Base-by-base conservation (phyloP, 1,140 invertebrate genomes). In the Olivierus martensii region DNA sequence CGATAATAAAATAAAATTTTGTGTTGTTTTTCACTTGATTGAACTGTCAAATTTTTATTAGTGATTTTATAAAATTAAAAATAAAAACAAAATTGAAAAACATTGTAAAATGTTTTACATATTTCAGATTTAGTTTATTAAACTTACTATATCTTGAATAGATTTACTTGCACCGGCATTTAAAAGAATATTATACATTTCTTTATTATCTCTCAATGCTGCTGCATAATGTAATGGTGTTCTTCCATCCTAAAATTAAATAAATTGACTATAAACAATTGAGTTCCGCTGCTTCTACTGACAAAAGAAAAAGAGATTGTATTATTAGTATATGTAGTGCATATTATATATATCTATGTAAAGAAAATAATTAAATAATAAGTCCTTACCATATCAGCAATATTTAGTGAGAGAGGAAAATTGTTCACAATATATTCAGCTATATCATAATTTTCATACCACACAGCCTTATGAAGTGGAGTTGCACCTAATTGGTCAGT, bases 381-480 rank as follows among this genome's bases (percentile, higher is more conserved):
- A 28, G 9, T 10, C 46, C 56, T 46, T 17, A 62, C 61, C 51
- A 61, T 49, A 48, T 62, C 61, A 15, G 53, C 28, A 34, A 59
- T 51, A 52, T 57, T 58, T 14, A 63, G 39, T 19, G 56, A 57
- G 18, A 46, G 49, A 19, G 56, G 59, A 49, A 56, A 62, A 17
- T 62, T 61, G 9, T 43, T 46, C 12, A 56, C 53, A 0, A 91
- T 71, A 73, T 79, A 89, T 49, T 80, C 73, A 5, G 80, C 74
- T 41, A 89, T 80, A 41, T 84, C 77, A 51, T 70, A 75, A 61
- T 97, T 91, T 1, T 92, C 92, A 64, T 85, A 95, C 52, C 93
- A 75, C 0, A 85, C 83, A 10, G 91, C 89, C 46, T 92, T 89
- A 69, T 98, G 93, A 41, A 97, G 71, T 3, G 92, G 85, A 1